Base-by-base conservation (phyloP, 2,888 invertebrate genomes). In the Phengaris alcon region DNA sequence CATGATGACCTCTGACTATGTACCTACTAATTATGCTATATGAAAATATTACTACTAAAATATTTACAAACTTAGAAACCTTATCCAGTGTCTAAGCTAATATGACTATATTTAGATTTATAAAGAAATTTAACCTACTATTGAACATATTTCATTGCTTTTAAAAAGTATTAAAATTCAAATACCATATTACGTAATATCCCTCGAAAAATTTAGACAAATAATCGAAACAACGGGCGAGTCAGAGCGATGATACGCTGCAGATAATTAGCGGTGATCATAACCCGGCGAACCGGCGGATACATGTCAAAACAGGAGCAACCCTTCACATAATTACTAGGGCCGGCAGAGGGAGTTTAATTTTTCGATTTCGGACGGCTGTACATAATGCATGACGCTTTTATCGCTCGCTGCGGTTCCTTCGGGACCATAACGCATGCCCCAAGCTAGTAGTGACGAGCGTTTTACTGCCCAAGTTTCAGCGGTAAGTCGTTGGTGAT, bases 361-460 rank as follows among this genome's bases (percentile, higher is more conserved):
- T 93, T 92, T 93, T 92, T 93, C 93, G 91, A 92, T 93, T 92
- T 93, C 91, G 93, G 90, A 89, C 93, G 87, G 84, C 84, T 80
- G 83, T 93, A 86, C 90, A 92, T 92, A 88, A 93, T 93, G 91
- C 88, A 93, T 89, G 89, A 91, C 85, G 93, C 93, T 92, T 93
- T 93, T 93, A 93, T 93, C 92, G 91, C 91, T 88, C 83, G 86
- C 88, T 87, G 89, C 85, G 88, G 88, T 85, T 91, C 91, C 93
- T 91, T 89, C 88, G 92, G 93, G 93, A 91, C 84, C 85, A 82
- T 78, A 77, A 78, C 78, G 79, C 64, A 22, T 68, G 64, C 57
- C 9, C 6, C 73, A 77, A 79, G 82, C 8, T 7, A 80, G 0
- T 57, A 77, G 83, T 78, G 77, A n/a, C 0, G 80, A 86, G 85